phyloP scores from a whole-genome alignment of 2,797 vertebrate species.

The Cygnus olor region DNA sequence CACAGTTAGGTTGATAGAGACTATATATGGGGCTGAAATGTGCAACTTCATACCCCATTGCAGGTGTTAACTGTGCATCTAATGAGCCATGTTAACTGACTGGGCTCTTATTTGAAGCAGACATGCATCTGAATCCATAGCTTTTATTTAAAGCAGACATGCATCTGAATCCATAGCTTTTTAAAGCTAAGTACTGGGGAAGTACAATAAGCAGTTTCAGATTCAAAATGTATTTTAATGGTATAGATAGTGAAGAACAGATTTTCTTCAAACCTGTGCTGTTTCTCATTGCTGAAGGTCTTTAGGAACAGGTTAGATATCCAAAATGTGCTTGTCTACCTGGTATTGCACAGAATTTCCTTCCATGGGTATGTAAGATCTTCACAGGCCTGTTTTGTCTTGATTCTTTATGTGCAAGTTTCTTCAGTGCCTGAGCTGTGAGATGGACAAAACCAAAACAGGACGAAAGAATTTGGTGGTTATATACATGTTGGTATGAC shows the following conservation, averaged over 20 bases:
- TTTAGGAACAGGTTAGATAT: not conserved
- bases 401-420: not conserved
- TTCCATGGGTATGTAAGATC: not conserved
- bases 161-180: not conserved
- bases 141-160: not conserved
- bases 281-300: not conserved
- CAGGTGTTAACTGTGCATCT: not conserved
- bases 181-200: not conserved
- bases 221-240: not conserved
- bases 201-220: not conserved
- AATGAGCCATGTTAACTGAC: not conserved
- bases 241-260: not conserved
- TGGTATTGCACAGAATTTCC: not conserved
- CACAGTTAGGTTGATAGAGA: not conserved
- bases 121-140: not conserved
- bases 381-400: not conserved
- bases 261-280: not conserved
- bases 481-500: not conserved
- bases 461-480: not conserved
- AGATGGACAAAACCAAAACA: not conserved
- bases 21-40: not conserved
- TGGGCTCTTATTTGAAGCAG: not conserved
- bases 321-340: not conserved
- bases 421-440: not conserved
- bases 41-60: not conserved